Conservation (phyloP, 2,797 vertebrate species). For the Hylomyscus alleni region DNA sequence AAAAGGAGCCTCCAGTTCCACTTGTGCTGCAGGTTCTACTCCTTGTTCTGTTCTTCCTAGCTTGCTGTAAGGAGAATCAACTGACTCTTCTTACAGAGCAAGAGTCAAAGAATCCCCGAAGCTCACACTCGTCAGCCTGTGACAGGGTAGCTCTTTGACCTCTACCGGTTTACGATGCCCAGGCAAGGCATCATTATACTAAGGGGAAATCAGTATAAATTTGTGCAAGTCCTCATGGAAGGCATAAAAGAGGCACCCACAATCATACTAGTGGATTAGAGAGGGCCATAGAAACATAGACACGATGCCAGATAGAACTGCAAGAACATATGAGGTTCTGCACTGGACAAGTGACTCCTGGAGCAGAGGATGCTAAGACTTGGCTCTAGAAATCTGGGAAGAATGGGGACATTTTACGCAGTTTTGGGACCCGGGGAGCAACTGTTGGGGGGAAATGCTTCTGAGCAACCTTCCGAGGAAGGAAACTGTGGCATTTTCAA, state of each 20-base stretch:
- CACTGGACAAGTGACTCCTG: neutral
- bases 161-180: neutral
- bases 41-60: neutral
- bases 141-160: neutral
- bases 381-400: neutral
- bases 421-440: neutral
- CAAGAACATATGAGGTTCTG: accelerated
- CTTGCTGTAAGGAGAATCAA: neutral
- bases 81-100: neutral
- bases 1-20: neutral
- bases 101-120: neutral
- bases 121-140: neutral
- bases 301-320: neutral
- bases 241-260: neutral
- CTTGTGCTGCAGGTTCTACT: neutral
- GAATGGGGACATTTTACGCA: slow-evolving; percentile 29
- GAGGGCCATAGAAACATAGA: accelerated
- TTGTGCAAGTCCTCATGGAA: neutral
- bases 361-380: neutral
- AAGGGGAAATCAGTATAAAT: neutral
- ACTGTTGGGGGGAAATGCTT: neutral
- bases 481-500: slow-evolving; percentile 43
- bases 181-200: neutral
- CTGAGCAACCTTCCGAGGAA: neutral
- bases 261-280: neutral